Evolutionary conservation across 1,140 invertebrate species (phyloP), one percentile per base, ranked within the genome.

Genomic region (Atta colombica): DNA sequence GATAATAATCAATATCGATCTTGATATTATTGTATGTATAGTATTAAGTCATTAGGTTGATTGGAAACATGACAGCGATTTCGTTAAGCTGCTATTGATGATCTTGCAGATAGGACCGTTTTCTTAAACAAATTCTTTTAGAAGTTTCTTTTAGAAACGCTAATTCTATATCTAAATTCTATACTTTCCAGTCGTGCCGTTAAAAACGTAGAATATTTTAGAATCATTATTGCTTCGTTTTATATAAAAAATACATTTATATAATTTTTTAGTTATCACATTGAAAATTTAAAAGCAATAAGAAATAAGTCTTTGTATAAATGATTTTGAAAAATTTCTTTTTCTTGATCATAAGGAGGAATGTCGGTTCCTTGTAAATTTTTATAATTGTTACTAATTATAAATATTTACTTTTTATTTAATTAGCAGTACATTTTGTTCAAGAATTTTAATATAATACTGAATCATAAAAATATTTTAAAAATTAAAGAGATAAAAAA

Each of bases 41-140:
- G 53, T 82, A 91, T 91, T 91, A 91, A 91, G 87, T 91, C 81
- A 77, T 91, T 87, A 89, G 74, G 78, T 72, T 58, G 68, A 39
- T 91, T 85, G 84, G 80, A 91, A 91, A 91, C 88, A 82, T 77
- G 81, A 88, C 58, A 75, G 85, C 61, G 91, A 91, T 91, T 91
- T 91, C 35, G 90, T 91, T 87, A 87, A 91, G 74, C 72, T 61
- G 66, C 58, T 45, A 60, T 58, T 63, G 66, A 91, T 78, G 58
- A 88, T 85, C 31, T 61, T 71, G 35, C 65, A 71, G 45, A 78
- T 49, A 78, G 49, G 77, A 4, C n/a, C 6, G 45, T 35, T 45
- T 28, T 45, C 49, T 80, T 25, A 21, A 80, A 5, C 14, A 25
- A 25, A 25, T 25, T 25, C 25, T 25, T 25, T 25, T 25, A 25